These are phyloP conservation scores for Microlaimidae sp. DNA, from an alignment of 2,888 invertebrate species.

Conservation along the genomic window DNA sequence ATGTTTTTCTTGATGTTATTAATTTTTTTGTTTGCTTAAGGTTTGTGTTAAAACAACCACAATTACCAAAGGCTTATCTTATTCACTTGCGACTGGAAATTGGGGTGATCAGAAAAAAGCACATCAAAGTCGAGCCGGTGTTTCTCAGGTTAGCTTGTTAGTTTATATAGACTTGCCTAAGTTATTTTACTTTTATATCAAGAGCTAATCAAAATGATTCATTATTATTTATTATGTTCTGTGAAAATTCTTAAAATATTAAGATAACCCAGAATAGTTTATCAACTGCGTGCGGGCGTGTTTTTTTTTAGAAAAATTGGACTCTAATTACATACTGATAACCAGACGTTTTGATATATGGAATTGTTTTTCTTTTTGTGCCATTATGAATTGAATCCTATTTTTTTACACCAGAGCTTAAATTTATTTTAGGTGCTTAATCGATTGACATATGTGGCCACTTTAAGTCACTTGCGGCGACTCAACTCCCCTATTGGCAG, in stretches of 20 bases:
- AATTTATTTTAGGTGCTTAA: slow-evolving; percentile 84
- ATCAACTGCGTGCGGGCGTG: too few relatives aligned
- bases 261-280: background rate
- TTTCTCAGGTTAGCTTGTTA: slow-evolving; percentile 63
- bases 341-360: background rate
- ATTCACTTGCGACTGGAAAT: slow-evolving; percentile 95
- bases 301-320: too few relatives aligned
- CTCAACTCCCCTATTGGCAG: slow-evolving; percentile 97
- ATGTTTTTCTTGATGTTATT: too few relatives aligned
- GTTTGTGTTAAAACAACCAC: slow-evolving; percentile 71
- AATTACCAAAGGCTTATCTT: slow-evolving; percentile 89
- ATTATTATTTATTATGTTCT: background rate
- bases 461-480: slow-evolving; percentile 86
- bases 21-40: background rate
- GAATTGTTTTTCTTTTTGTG: too few relatives aligned
- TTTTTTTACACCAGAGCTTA: too few relatives aligned
- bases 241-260: background rate
- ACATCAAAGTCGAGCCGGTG: slow-evolving; percentile 90
- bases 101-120: slow-evolving; percentile 99
- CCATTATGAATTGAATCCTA: slow-evolving; percentile 11
- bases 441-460: slow-evolving; percentile 91
- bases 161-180: background rate
- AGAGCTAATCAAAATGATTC: background rate
- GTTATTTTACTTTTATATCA: background rate
- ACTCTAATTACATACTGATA: too few relatives aligned